A percentile compares a stretch with the other conserved stretches of the same genome.
phyloP scores from a whole-genome alignment of 2,113 vertebrate genomes.

The Lota lota region DNA sequence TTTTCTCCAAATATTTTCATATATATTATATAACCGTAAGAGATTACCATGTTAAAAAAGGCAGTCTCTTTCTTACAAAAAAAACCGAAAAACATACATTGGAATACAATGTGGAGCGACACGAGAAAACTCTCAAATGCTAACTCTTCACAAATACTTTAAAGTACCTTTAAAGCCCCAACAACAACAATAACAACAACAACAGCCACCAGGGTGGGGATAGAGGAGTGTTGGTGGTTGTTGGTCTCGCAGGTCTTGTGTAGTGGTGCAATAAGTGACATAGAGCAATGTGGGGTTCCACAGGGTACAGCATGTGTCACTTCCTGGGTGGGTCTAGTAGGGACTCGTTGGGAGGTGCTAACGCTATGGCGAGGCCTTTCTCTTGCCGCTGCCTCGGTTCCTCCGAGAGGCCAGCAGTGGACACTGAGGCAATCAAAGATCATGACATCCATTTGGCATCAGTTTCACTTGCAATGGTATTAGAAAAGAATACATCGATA shows the following conservation, averaged over 20 bases:
- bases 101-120: constrained; percentile 37
- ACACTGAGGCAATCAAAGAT: too few species aligned
- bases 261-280: background rate
- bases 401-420: too few species aligned
- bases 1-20: constrained; percentile 11
- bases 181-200: too few species aligned
- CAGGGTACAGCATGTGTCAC: background rate
- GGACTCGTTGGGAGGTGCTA: constrained; percentile 15
- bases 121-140: constrained; percentile 58
- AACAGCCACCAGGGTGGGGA: background rate
- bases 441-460: too few species aligned
- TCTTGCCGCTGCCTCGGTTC: too few species aligned
- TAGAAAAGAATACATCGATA: background rate
- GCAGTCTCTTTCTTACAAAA: constrained; percentile 8
- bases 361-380: background rate
- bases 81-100: constrained; percentile 11
- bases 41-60: background rate
- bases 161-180: constrained; percentile 79
- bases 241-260: background rate
- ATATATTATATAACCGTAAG: background rate
- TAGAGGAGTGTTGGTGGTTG: constrained; percentile 1
- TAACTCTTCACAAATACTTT: constrained; percentile 86
- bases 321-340: constrained; percentile 7
- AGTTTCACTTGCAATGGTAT: too few species aligned
- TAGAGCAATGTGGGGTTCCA: too few species aligned